Conservation (phyloP, 1,140 invertebrate genomes). For the Chionoecetes opilio region DNA sequence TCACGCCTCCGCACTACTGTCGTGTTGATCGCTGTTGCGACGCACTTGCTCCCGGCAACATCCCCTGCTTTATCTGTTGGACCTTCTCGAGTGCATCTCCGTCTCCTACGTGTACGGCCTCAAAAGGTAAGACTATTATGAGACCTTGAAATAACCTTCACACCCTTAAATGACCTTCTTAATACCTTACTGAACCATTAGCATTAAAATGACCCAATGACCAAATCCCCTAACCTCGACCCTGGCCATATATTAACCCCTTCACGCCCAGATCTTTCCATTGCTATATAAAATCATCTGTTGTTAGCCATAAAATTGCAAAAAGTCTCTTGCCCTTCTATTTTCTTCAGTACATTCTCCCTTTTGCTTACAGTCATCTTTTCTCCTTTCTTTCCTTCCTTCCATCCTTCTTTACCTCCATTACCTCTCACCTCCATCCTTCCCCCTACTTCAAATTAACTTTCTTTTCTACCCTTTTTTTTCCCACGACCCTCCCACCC, state of each 20-base stretch:
- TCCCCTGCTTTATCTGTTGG: constrained; percentile 94
- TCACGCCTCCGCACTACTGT: background rate
- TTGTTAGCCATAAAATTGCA: no score
- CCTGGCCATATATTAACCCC: no score
- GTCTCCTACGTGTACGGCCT: constrained; percentile 98
- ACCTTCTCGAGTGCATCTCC: constrained; percentile 96
- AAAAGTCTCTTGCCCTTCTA: background rate
- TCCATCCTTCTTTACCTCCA: background rate
- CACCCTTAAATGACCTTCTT: no score
- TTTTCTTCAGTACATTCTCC: background rate
- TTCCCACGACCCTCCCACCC: background rate
- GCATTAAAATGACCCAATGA: no score
- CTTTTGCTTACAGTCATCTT: background rate
- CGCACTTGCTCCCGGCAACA: constrained; percentile 96
- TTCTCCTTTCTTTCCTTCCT: background rate
- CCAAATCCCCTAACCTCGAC: no score
- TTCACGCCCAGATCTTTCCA: no score
- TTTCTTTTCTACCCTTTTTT: background rate
- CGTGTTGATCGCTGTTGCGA: constrained; percentile 85
- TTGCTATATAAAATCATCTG: no score
- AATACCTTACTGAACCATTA: no score
- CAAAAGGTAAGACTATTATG: constrained; percentile 91
- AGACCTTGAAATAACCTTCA: no score
- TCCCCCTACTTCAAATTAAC: background rate
- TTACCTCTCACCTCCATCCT: background rate